A percentile compares a stretch with the other conserved stretches of the same genome.
phyloP scores from a whole-genome alignment of 2,888 invertebrate species.

The Epinotia demarniana region DNA sequence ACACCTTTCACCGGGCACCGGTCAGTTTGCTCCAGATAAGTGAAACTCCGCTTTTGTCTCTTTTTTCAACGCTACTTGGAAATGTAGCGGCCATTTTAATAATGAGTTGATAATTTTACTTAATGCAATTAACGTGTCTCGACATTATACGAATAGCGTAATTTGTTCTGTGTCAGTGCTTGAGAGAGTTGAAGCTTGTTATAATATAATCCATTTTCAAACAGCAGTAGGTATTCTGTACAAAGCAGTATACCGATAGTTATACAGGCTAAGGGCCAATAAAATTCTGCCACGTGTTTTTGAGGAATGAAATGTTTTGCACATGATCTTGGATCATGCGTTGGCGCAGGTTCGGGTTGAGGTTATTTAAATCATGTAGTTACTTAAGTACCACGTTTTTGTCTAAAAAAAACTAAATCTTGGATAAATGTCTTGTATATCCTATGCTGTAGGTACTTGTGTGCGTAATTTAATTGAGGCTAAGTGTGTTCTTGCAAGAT shows the following conservation, averaged over 20 bases:
- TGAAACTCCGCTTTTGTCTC: slow-evolving; percentile 54
- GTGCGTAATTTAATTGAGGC: too few species aligned
- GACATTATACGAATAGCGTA: slow-evolving; percentile 28
- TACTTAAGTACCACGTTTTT: too few species aligned
- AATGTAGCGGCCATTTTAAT: slow-evolving; percentile 46
- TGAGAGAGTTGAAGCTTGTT: slow-evolving; percentile 29
- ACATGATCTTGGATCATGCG: too few species aligned
- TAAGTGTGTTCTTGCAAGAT: too few species aligned
- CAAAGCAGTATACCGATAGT: background rate
- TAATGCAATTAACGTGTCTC: slow-evolving; percentile 41
- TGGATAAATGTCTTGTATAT: too few species aligned
- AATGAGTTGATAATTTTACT: slow-evolving; percentile 44
- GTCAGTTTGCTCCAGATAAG: slow-evolving; percentile 56
- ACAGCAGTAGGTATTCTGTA: slow-evolving; percentile 12
- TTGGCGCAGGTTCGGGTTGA: too few species aligned
- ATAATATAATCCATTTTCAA: slow-evolving; percentile 24
- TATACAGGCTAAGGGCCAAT: too few species aligned
- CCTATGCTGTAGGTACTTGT: too few species aligned
- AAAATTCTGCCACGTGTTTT: too few species aligned
- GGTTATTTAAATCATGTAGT: too few species aligned
- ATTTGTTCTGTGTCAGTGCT: slow-evolving; percentile 37
- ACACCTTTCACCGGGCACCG: slow-evolving; percentile 54
- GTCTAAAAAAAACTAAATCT: too few species aligned
- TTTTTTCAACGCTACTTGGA: slow-evolving; percentile 51
- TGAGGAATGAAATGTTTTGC: too few species aligned